Conservation (phyloP, 2,888 invertebrate species). For the Stenichneumon culpator region DNA sequence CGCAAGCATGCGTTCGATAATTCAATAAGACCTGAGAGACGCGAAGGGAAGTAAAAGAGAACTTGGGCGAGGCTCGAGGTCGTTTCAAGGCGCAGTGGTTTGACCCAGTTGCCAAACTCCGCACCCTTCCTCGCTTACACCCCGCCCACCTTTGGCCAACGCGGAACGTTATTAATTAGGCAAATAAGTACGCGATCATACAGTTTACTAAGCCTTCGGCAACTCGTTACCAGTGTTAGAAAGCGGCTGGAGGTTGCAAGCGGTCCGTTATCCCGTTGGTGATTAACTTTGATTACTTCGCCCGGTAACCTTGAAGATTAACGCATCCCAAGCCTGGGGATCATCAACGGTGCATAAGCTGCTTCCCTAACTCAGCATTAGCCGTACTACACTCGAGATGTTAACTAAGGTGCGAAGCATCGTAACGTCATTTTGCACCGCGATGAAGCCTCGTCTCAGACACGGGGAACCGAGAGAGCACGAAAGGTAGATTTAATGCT, state of each 20-base stretch:
- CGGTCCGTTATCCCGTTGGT: constrained; percentile 41
- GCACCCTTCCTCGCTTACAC: neutral
- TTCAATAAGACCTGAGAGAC: constrained; percentile 49
- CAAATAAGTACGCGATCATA: constrained; percentile 63
- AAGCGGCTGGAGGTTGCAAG: constrained; percentile 7
- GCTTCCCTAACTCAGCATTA: neutral
- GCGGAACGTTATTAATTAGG: constrained; percentile 62
- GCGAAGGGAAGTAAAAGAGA: constrained; percentile 19
- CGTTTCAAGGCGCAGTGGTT: constrained; percentile 47
- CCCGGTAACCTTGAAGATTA: constrained; percentile 30
- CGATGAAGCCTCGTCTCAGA: neutral
- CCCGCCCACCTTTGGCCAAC: constrained; percentile 39
- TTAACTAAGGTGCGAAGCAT: neutral
- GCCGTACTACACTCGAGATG: neutral
- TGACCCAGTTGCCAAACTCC: constrained; percentile 56
- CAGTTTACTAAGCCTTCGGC: constrained; percentile 60
- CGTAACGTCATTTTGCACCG: neutral
- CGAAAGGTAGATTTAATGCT: neutral
- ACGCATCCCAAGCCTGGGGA: constrained; percentile 17
- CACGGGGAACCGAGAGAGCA: neutral
- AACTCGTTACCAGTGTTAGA: constrained; percentile 50
- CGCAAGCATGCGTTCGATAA: constrained; percentile 61
- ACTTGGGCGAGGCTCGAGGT: constrained; percentile 2
- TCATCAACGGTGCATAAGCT: constrained; percentile 8
- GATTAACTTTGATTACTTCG: constrained; percentile 58